Evolutionary conservation across 2,113 vertebrate genomes (phyloP), one percentile per base, ranked within the genome.

Genomic region (Neodontobutis hainanensis): DNA sequence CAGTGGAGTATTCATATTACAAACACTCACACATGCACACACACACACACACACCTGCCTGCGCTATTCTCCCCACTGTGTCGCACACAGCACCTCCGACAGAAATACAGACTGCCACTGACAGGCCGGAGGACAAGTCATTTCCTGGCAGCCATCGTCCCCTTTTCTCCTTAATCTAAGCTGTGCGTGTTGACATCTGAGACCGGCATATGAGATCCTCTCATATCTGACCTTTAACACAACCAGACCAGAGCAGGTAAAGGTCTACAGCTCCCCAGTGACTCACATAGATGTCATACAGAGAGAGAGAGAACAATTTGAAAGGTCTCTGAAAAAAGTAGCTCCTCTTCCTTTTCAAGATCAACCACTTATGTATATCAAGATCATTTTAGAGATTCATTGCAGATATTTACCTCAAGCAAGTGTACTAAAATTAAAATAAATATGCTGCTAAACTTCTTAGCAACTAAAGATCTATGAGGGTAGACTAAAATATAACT

Each of bases 141-240:
- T 80, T 83, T 87, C 68, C 82, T 84, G 75, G 66, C 78, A 85
- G 77, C 68, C 73, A 69, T 82, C 47, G 48, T 83, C 75, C 85
- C 64, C 69, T 74, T 27, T 49, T 60, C 78, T 76, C 72, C 65
- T 76, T 83, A 81, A 82, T 86, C 78, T 69, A 36, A 16, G 65
- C 55, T 35, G 60, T 55, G 50, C 65, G 68, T 62, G 79, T 83
- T 82, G 83, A 86, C 72, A 85, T 85, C 81, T 81, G 73, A 82
- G 69, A 73, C 59, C 58, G 14, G 64, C 51, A 68, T 79, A 70
- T 72, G 66, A 80, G 70, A 81, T 80, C 73, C 65, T 83, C 78
- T 87, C 87, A 82, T 82, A 78, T 64, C 78, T 86, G 86, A 90
- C 87, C 84, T 89, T 88, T 87, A 86, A 71, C 84, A 82, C 75